Base-by-base conservation (phyloP, 2,113 vertebrate genomes). In the Corythornis madagascariensis region DNA sequence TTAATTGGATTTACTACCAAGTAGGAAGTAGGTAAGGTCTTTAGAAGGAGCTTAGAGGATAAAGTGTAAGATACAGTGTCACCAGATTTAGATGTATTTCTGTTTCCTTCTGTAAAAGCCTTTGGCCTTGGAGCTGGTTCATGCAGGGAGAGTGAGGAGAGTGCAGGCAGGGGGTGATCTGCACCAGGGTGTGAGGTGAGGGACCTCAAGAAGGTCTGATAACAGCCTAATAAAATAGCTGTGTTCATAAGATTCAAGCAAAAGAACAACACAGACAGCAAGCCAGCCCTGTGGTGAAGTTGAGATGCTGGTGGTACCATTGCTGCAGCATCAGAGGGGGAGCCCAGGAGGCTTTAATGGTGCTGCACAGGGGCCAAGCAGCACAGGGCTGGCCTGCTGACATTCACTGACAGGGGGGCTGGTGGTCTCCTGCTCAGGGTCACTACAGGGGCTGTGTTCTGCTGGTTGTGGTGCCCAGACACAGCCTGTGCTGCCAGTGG, bases 151-250 rank as follows among this genome's bases (percentile, higher is more conserved):
- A 13, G 1, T 48, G 25, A 76, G 9, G 55, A 26, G 25, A 38
- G 6, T 63, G 10, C 20, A 65, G 57, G 48, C 38, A 53, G 22
- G 28, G 65, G 52, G 15, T 71, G 13, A 33, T 83, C 6, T 69
- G 35, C 12, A 40, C 45, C 0, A 0, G 16, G 3, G 2, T 0
- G 0, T 20, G 50, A 61, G 28, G 11, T n/a, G 16, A 76, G 53
- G 73, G 21, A 20, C 10, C 18, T 56, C 10, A 16, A 80, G 50
- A 50, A 70, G 79, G 16, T 31, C 19, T 0, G 3, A 4, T 53
- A 73, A 42, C 16, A 47, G 13, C 26, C 55, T 75, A 63, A 64
- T 71, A 52, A 82, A 78, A 26, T 11, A 40, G 7, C 24, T 60
- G 7, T 10, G 79, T 64, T 35, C 53, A 13, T 77, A 56, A 35